These are phyloP conservation scores for Onychomys torridus DNA, from an alignment of 2,797 vertebrate genomes.

Conservation along the genomic window DNA sequence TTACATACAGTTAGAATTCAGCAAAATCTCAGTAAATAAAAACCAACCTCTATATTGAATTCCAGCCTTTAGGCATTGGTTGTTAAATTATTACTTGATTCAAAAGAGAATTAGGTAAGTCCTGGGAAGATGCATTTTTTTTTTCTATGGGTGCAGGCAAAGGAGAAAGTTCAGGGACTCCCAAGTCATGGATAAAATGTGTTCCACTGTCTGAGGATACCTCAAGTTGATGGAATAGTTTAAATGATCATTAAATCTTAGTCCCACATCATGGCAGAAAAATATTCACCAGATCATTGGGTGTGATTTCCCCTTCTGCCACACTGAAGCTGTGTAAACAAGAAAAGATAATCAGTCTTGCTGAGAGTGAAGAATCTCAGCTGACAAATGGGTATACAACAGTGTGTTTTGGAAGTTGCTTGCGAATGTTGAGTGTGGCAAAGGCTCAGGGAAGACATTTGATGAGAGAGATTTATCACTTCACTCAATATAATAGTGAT, in stretches of 20 bases:
- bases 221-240: background rate
- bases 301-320: too few species aligned
- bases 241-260: background rate
- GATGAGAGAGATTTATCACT: background rate
- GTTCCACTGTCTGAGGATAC: constrained; percentile 76
- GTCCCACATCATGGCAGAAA: background rate
- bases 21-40: background rate
- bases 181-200: background rate
- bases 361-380: background rate
- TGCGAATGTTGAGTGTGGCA: background rate
- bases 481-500: background rate
- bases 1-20: background rate
- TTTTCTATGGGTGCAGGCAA: background rate
- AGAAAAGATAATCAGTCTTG: too few species aligned
- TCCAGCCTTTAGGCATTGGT: background rate
- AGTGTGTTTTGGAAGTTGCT: background rate
- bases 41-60: background rate
- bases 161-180: background rate
- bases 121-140: background rate
- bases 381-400: background rate
- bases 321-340: background rate
- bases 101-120: background rate
- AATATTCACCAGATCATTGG: accelerated
- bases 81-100: background rate
- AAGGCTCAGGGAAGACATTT: background rate